Evolutionary conservation across 2,797 vertebrate genomes (phyloP).

Genomic region (Peromyscus attwateri): DNA sequence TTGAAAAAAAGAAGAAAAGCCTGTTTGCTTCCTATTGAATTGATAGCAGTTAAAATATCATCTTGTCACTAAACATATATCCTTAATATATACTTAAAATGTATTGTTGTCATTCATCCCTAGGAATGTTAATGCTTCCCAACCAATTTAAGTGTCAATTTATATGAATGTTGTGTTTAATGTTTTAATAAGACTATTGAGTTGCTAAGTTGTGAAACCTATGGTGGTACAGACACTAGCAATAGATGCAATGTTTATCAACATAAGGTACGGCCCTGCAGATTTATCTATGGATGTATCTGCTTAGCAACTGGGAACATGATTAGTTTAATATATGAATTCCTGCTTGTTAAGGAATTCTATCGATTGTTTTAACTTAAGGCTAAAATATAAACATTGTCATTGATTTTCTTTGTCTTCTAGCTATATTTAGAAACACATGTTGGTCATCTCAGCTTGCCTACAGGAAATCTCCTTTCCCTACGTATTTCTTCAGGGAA

Average conservation of each 20-base stretch:
- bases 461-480: background rate
- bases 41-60: constrained; percentile 23
- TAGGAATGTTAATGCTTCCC: background rate
- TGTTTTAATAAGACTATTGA: constrained; percentile 1
- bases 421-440: constrained; percentile 14
- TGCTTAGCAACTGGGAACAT: background rate
- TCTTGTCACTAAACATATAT: constrained; percentile 21
- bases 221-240: background rate
- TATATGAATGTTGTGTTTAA: background rate
- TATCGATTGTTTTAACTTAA: constrained; percentile 7
- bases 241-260: background rate
- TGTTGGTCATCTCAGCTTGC: background rate
- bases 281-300: background rate
- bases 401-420: constrained; percentile 13
- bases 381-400: constrained; percentile 10
- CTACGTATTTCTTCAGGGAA: background rate
- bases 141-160: constrained; percentile 37
- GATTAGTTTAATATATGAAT: background rate
- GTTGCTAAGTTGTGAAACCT: constrained; percentile 27
- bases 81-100: constrained; percentile 43
- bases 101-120: constrained; percentile 26
- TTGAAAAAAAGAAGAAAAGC: constrained; percentile 21
- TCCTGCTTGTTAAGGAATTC: background rate
- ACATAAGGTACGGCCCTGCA: background rate
- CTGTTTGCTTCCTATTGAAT: background rate